Evolutionary conservation across 2,888 invertebrate genomes (phyloP).

Genomic region (Melanotus villosus): DNA sequence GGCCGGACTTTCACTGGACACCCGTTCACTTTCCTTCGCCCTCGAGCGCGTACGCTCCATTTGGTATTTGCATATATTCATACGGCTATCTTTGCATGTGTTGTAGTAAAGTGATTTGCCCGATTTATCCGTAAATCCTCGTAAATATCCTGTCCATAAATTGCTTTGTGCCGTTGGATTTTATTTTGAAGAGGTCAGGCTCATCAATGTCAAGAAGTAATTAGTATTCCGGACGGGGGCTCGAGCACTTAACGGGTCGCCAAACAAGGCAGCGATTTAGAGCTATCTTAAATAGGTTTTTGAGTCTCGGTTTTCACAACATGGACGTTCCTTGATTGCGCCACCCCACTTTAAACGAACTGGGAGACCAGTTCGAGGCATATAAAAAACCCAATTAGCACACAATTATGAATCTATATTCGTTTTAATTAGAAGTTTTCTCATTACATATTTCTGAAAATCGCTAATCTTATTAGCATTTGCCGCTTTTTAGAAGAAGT

Average conservation of each 20-base stretch:
- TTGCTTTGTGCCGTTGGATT: constrained; percentile 37
- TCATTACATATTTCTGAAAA: constrained; percentile 46
- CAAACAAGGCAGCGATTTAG: constrained; percentile 50
- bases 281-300: constrained; percentile 47
- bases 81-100: constrained; percentile 32
- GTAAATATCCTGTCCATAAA: constrained; percentile 49
- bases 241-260: constrained; percentile 52
- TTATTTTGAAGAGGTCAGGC: constrained; percentile 47
- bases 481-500: constrained; percentile 49
- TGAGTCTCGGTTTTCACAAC: constrained; percentile 37
- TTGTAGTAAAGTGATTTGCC: constrained; percentile 48
- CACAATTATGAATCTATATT: constrained; percentile 51
- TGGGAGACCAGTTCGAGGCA: constrained; percentile 26
- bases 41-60: constrained; percentile 46
- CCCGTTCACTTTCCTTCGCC: constrained; percentile 47
- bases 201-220: constrained; percentile 54
- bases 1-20: constrained; percentile 48
- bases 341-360: constrained; percentile 27
- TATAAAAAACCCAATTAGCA: constrained; percentile 51
- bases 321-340: constrained; percentile 20
- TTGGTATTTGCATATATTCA: constrained; percentile 50
- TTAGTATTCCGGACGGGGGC: constrained; percentile 54
- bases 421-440: constrained; percentile 46
- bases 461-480: constrained; percentile 53
- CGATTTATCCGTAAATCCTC: constrained; percentile 46